phyloP scores from a whole-genome alignment of 2,888 invertebrate genomes.

The Cactoblastis cactorum region DNA sequence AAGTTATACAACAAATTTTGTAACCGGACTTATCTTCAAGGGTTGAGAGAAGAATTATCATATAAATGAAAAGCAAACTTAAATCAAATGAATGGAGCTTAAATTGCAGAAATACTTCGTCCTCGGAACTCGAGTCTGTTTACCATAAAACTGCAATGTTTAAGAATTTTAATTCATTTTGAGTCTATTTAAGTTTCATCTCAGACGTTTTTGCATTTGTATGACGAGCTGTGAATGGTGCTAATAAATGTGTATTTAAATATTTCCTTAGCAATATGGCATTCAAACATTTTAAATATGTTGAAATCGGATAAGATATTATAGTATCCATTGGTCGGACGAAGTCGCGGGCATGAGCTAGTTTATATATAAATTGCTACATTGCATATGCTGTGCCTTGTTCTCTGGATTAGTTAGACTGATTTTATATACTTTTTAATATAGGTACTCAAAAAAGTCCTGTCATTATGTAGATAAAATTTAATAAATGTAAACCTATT shows the following conservation, averaged over 20 bases:
- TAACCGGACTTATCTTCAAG: constrained; percentile 1
- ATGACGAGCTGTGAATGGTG: not conserved
- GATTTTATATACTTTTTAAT: no score
- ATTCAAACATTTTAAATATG: not conserved
- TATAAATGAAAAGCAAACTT: constrained; percentile 33
- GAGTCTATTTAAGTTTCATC: constrained; percentile 8
- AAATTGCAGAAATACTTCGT: constrained; percentile 8
- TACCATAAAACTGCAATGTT: constrained; percentile 15
- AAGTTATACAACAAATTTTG: not conserved
- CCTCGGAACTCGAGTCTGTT: constrained; percentile 5
- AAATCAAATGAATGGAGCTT: constrained; percentile 15
- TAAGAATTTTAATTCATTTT: constrained; percentile 13
- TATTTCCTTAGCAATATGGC: not conserved
- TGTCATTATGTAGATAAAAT: no score
- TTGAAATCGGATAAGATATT: no score
- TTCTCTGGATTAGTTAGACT: no score
- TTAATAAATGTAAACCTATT: no score
- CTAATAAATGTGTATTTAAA: not conserved
- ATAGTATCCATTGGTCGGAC: no score
- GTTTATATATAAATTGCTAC: no score
- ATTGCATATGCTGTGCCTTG: no score
- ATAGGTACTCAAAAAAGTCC: no score
- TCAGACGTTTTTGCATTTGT: constrained; percentile 3
- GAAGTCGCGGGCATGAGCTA: no score
- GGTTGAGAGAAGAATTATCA: constrained; percentile 24